Conservation (phyloP, 2,797 vertebrate genomes). For the Saxicola maurus region DNA sequence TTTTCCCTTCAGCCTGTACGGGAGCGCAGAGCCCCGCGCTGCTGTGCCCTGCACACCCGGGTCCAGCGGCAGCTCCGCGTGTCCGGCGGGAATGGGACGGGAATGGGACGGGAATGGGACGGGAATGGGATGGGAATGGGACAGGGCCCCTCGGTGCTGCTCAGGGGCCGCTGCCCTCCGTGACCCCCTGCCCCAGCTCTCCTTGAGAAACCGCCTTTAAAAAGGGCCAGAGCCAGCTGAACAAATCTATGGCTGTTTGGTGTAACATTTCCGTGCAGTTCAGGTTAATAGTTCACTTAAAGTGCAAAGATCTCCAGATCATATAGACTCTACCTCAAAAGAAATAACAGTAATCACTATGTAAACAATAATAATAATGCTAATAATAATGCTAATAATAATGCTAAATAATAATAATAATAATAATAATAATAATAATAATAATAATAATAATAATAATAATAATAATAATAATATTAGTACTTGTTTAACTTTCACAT, state of each 20-base stretch:
- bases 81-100: background rate
- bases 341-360: background rate
- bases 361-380: too few relatives aligned
- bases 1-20: accelerated
- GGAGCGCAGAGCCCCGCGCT: accelerated
- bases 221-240: conserved; percentile 50
- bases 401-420: too few relatives aligned
- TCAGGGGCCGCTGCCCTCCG: conserved; percentile 9
- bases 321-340: background rate
- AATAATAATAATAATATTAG: background rate
- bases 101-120: too few relatives aligned
- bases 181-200: conserved; percentile 32
- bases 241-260: conserved; percentile 42
- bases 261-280: background rate
- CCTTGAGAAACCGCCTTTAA: conserved; percentile 47
- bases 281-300: conserved; percentile 52
- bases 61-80: background rate
- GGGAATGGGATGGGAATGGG: background rate
- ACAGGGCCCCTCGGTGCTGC: background rate
- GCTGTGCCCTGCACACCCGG: background rate
- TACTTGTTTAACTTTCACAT: background rate
- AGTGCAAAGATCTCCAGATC: background rate
- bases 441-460: too few relatives aligned
- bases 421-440: too few relatives aligned
- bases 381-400: too few relatives aligned